Evolutionary conservation across 2,113 vertebrate genomes (phyloP).

Genomic region (Ascaphus truei): DNA sequence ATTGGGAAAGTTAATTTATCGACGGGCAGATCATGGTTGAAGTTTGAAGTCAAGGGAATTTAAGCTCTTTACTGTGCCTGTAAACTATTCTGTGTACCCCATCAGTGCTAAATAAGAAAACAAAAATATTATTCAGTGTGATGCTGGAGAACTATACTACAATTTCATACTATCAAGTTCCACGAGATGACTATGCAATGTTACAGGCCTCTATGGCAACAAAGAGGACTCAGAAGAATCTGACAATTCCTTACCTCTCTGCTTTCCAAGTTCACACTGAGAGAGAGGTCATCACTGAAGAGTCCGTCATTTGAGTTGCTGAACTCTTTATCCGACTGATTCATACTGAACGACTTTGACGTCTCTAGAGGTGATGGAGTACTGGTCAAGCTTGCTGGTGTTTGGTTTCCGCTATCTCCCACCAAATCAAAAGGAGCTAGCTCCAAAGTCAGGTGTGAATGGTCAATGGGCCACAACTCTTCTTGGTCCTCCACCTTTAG

Average conservation of each 20-base stretch:
- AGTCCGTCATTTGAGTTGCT: conserved; percentile 45
- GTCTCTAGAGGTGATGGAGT: conserved; percentile 87
- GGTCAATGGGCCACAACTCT: conserved; percentile 73
- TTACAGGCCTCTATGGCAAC: no score
- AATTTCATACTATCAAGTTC: no score
- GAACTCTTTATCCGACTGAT: conserved; percentile 64
- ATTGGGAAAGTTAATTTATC: no score
- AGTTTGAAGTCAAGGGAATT: no score
- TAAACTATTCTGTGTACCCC: no score
- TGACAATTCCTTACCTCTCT: conserved; percentile 78
- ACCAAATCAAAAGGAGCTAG: conserved; percentile 72
- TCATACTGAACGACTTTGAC: conserved; percentile 71
- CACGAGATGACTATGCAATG: no score
- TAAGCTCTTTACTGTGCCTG: no score
- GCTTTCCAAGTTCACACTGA: conserved; percentile 73
- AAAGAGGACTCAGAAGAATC: no score
- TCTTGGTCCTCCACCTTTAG: conserved; percentile 52
- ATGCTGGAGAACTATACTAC: no score
- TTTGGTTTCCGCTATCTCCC: conserved; percentile 72
- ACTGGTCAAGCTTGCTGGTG: conserved; percentile 82
- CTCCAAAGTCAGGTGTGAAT: conserved; percentile 78
- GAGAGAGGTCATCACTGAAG: conserved; percentile 74
- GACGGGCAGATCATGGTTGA: no score
- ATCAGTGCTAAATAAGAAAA: no score
- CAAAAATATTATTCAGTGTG: no score